phyloP scores from a whole-genome alignment of 2,113 vertebrate species.

The Smithornis capensis region DNA sequence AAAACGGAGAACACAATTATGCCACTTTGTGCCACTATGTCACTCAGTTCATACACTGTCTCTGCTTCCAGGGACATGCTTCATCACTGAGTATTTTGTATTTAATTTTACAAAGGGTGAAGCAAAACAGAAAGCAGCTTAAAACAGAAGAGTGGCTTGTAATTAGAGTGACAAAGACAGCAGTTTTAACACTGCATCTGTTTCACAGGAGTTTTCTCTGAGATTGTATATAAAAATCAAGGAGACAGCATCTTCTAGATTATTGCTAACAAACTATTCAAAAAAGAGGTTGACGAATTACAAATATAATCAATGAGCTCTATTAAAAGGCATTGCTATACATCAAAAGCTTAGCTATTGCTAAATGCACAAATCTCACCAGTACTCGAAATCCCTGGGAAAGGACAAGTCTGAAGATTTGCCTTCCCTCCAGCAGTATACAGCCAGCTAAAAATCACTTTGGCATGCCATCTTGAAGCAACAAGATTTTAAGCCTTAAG shows the following conservation, averaged over 20 bases:
- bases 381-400: not conserved
- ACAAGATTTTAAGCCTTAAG: not conserved
- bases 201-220: not conserved
- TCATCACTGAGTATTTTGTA: not conserved
- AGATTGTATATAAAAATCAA: not conserved
- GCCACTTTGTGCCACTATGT: not conserved
- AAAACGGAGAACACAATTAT: not conserved
- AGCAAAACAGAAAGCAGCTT: not conserved
- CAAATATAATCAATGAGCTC: not conserved
- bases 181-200: not conserved
- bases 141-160: not conserved
- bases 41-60: not conserved
- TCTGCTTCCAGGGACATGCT: not conserved
- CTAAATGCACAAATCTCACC: not conserved
- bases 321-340: not conserved
- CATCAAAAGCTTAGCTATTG: not conserved
- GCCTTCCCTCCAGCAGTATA: not conserved
- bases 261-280: not conserved
- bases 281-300: not conserved
- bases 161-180: not conserved
- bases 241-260: rapidly evolving
- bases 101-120: not conserved
- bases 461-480: rapidly evolving
- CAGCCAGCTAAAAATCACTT: not conserved
- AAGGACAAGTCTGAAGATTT: not conserved